Conservation (phyloP, 1,140 invertebrate species). For the Drosophila chauvacae region DNA sequence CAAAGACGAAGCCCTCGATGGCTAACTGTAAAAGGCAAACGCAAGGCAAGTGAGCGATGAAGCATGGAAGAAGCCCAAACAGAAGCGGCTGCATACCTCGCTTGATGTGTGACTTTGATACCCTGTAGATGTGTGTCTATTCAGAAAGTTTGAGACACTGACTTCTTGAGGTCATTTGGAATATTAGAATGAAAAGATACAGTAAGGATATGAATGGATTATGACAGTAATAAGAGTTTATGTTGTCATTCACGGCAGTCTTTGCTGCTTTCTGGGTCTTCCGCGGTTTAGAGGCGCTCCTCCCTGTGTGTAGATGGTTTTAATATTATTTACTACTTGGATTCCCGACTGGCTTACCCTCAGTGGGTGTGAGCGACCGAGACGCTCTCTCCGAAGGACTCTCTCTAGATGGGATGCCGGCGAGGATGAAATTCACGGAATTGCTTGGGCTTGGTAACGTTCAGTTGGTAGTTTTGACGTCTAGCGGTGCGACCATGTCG, state of each 20-base stretch:
- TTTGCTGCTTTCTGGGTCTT: neutral
- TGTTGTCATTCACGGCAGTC: neutral
- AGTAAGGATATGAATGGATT: neutral
- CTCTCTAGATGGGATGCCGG: neutral
- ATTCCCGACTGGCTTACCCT: constrained; percentile 4
- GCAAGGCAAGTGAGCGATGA: constrained; percentile 74
- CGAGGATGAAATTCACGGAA: neutral
- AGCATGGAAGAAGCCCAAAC: constrained; percentile 62
- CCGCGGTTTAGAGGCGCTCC: constrained; percentile 43
- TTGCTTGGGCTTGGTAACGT: neutral
- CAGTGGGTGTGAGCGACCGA: neutral
- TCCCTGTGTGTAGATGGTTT: neutral
- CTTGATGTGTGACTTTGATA: constrained; percentile 52
- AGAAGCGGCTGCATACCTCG: constrained; percentile 21
- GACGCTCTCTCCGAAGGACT: neutral
- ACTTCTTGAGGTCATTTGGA: neutral
- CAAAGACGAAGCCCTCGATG: constrained; percentile 49
- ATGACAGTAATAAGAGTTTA: no score
- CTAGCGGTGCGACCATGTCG: constrained; percentile 3
- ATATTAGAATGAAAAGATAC: neutral
- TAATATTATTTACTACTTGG: neutral
- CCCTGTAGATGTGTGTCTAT: constrained; percentile 4
- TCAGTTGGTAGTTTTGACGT: neutral
- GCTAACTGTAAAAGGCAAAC: constrained; percentile 70
- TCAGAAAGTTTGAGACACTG: neutral